phyloP scores from a whole-genome alignment of 2,888 invertebrate genomes.

The Acheta domesticus region DNA sequence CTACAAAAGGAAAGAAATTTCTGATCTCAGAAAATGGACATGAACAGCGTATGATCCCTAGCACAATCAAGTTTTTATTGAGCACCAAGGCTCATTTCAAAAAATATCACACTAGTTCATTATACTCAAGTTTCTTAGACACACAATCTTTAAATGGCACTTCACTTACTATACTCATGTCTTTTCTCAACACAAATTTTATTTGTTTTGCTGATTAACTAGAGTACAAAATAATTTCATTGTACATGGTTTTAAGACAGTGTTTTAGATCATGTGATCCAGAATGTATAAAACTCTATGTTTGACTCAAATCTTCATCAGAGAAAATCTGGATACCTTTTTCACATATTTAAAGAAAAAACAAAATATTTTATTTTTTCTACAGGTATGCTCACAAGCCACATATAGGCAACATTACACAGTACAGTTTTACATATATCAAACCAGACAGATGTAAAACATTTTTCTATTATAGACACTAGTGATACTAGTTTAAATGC shows the following conservation, averaged over 20 bases:
- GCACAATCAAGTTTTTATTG: conserved; percentile 26
- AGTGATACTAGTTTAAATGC: conserved; percentile 18
- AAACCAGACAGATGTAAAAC: neutral
- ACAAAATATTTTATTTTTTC: conserved; percentile 10
- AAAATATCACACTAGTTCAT: conserved; percentile 31
- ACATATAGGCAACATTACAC: conserved; percentile 18
- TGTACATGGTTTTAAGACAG: neutral
- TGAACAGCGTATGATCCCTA: conserved; percentile 30
- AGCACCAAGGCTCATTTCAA: conserved; percentile 26
- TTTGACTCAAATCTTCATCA: neutral
- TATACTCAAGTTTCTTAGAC: conserved; percentile 20
- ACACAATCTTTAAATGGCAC: neutral
- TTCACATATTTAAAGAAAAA: neutral
- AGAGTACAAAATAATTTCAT: conserved; percentile 1
- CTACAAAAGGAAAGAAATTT: conserved; percentile 33
- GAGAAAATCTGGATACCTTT: conserved; percentile 18
- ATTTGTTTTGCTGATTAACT: conserved; percentile 20
- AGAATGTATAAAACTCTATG: neutral
- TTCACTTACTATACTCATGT: conserved; percentile 1
- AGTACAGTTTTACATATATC: neutral
- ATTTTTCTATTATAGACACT: neutral
- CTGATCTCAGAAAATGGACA: conserved; percentile 30
- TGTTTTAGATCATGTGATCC: conserved; percentile 4
- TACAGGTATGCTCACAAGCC: neutral
- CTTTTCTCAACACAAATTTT: neutral